Evolutionary conservation across 2,113 vertebrate species (phyloP).

Genomic region (Tetrao urogallus): DNA sequence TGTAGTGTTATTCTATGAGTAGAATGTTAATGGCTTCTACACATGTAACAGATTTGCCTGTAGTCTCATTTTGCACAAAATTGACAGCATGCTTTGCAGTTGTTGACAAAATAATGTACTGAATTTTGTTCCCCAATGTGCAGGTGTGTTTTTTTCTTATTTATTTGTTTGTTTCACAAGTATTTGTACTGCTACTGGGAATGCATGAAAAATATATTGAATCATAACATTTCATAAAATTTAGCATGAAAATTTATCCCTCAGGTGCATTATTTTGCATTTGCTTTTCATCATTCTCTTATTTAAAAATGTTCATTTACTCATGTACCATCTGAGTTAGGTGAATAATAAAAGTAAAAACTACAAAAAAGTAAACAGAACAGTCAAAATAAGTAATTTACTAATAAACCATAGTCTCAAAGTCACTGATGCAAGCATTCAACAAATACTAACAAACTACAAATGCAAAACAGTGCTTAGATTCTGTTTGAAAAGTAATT

Average conservation of each 20-base stretch:
- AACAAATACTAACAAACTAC: background rate
- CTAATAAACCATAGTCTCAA: background rate
- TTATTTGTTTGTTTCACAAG: background rate
- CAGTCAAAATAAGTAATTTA: background rate
- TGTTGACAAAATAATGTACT: background rate
- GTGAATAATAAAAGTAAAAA: background rate
- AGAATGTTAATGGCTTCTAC: background rate
- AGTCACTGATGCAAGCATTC: background rate
- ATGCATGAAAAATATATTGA: background rate
- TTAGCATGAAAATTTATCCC: background rate
- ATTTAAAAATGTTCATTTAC: background rate
- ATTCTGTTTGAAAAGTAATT: background rate
- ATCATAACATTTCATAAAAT: constrained; percentile 8
- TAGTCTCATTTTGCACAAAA: background rate
- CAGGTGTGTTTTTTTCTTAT: background rate
- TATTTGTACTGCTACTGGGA: background rate
- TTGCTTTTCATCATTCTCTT: background rate
- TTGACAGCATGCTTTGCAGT: background rate
- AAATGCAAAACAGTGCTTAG: background rate
- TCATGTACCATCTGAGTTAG: background rate
- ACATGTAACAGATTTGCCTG: background rate
- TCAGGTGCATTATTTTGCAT: background rate
- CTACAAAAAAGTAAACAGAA: background rate
- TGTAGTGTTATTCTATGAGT: background rate
- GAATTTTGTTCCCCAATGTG: background rate